Percentiles rank a stretch among this genome's conserved stretches.
Evolutionary conservation across 2,113 vertebrate genomes (phyloP).

Genomic region (Pluvialis apricaria): DNA sequence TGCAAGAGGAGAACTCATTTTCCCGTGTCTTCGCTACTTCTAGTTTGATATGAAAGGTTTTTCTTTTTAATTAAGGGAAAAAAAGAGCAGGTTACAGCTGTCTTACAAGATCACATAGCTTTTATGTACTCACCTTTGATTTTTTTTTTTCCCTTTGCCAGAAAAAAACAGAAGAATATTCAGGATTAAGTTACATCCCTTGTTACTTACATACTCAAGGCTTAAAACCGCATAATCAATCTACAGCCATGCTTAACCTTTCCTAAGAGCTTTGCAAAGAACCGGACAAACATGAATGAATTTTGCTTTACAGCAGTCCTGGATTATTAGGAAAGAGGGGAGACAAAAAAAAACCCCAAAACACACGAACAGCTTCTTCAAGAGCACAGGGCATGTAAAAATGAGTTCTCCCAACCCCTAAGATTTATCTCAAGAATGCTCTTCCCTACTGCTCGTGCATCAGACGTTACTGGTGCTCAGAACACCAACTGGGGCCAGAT

Average conservation of each 20-base stretch:
- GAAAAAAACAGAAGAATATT: background rate
- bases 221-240: background rate
- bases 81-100: background rate
- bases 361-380: background rate
- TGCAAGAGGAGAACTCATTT: background rate
- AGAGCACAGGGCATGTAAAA: background rate
- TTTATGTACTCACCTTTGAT: background rate
- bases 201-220: background rate
- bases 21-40: background rate
- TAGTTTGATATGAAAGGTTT: background rate
- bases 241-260: background rate
- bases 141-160: background rate
- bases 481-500: background rate
- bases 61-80: background rate
- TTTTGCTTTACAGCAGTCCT: background rate
- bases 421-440: too few species aligned
- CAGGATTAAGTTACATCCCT: background rate
- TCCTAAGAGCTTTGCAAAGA: background rate
- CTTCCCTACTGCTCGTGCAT: background rate
- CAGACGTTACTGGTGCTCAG: background rate
- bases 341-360: background rate
- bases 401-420: accelerated
- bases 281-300: background rate
- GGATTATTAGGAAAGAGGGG: background rate
- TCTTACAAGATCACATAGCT: background rate